Evolutionary conservation across 2,888 invertebrate genomes (phyloP), one percentile per base, ranked within the genome.

Genomic region (Amphipyra berbera): DNA sequence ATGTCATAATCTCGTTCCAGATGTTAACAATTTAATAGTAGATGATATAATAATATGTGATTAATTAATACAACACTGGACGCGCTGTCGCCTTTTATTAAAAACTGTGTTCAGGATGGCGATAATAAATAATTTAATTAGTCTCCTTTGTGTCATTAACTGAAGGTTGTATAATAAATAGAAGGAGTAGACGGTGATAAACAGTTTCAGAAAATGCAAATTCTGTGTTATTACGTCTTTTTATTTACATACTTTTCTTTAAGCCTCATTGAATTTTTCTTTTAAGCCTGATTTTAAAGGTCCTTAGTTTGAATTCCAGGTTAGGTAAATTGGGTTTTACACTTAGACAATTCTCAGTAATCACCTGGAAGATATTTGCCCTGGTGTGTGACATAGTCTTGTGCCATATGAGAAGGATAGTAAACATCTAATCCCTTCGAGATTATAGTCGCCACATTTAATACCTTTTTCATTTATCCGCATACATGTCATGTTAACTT

Each of bases 81-180:
- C 9, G 40, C 14, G 42, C 35, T 45, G 54, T 55, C 55, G 46
- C 14, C 46, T 56, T 57, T 62, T 62, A 62, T 62, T 57, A 62
- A 57, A 56, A 50, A 52, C 6, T 14, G 44, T 46, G 15, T 62
- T 7, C 52, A 52, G 40, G n/a, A 57, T 41, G 41, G 21, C 45
- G 13, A 27, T 21, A 42, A 56, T 57, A 48, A 56, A 56, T 52
- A 41, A 50, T 62, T 47, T 52, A 52, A 57, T 62, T 47, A 57
- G 42, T 13, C 14, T 57, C 33, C n/a, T 38, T 56, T 46, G 52
- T 14, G 44, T 40, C 35, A 14, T 46, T 38, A 54, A n/a, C 27
- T 44, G 44, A 21, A 54, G 42, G 46, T 42, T 53, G 21, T 41
- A 38, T 21, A 15, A 38, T 14, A 33, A 13, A 44, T 35, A 53